Conservation (phyloP, 2,888 invertebrate species). For the Argynnis bischoffii region DNA sequence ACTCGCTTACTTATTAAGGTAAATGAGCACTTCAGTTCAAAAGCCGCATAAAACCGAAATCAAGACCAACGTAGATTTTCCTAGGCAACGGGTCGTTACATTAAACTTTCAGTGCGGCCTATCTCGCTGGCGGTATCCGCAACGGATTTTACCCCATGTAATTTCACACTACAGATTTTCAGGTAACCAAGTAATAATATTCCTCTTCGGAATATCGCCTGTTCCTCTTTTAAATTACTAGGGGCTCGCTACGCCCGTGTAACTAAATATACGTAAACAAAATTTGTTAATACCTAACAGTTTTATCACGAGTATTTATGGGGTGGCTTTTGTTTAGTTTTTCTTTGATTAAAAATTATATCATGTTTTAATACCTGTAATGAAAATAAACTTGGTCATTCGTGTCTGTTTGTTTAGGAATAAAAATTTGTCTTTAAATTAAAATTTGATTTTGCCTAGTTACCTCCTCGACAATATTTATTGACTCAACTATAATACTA, state of each 20-base stretch:
- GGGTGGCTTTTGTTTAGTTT: too few relatives aligned
- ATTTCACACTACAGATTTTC: conserved; percentile 63
- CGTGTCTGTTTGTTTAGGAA: too few relatives aligned
- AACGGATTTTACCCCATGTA: conserved; percentile 58
- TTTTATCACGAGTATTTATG: background rate
- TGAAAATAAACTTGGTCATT: too few relatives aligned
- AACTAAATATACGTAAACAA: conserved; percentile 28
- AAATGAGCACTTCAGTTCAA: conserved; percentile 60
- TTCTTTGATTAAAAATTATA: too few relatives aligned
- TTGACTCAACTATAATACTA: too few relatives aligned
- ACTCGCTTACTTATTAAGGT: conserved; percentile 55
- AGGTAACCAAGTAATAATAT: conserved; percentile 54
- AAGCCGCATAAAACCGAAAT: conserved; percentile 64
- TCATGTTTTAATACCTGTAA: too few relatives aligned
- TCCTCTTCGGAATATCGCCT: conserved; percentile 31
- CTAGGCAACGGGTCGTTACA: conserved; percentile 62
- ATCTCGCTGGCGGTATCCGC: conserved; percentile 52
- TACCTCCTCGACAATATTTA: too few relatives aligned
- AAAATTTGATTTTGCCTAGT: too few relatives aligned
- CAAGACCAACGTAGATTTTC: conserved; percentile 59
- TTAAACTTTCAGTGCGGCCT: conserved; percentile 67
- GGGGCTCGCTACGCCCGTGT: conserved; percentile 14
- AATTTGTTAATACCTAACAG: conserved; percentile 8
- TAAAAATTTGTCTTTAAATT: too few relatives aligned
- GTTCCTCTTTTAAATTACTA: conserved; percentile 32